phyloP scores from a whole-genome alignment of 2,113 vertebrate species.

The Montifringilla adamsi region DNA sequence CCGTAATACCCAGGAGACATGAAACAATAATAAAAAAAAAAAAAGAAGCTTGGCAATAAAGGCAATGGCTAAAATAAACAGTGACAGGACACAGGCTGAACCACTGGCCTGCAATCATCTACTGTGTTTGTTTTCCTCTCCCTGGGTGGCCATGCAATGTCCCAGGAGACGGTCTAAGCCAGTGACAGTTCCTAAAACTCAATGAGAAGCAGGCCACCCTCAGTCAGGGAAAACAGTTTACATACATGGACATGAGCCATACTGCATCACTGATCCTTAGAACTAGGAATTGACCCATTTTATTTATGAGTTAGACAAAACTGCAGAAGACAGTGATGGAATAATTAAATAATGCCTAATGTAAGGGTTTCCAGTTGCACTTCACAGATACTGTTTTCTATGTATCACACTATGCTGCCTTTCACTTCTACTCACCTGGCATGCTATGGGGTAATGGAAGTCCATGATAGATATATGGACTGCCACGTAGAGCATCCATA shows the following conservation, averaged over 20 bases:
- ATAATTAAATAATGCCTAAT: neutral
- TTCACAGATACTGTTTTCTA: neutral
- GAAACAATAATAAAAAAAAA: neutral
- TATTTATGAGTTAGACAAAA: neutral
- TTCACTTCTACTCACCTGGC: neutral
- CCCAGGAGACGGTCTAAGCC: neutral
- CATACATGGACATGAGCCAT: neutral
- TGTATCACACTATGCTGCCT: neutral
- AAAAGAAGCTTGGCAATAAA: neutral
- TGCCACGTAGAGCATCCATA: neutral
- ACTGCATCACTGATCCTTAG: neutral
- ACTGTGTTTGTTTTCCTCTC: constrained; percentile 25
- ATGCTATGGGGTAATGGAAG: neutral
- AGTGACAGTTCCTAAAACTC: neutral
- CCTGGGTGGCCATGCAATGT: neutral
- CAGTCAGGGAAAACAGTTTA: neutral
- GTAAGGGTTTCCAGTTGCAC: neutral
- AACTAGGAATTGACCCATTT: neutral
- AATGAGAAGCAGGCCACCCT: neutral
- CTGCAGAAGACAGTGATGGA: neutral
- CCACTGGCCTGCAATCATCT: neutral
- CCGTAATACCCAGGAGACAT: neutral
- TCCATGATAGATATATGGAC: neutral
- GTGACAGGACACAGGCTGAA: neutral
- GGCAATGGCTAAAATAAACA: neutral